Conservation (phyloP, 2,113 vertebrate genomes). For the Stictonetta naevosa region DNA sequence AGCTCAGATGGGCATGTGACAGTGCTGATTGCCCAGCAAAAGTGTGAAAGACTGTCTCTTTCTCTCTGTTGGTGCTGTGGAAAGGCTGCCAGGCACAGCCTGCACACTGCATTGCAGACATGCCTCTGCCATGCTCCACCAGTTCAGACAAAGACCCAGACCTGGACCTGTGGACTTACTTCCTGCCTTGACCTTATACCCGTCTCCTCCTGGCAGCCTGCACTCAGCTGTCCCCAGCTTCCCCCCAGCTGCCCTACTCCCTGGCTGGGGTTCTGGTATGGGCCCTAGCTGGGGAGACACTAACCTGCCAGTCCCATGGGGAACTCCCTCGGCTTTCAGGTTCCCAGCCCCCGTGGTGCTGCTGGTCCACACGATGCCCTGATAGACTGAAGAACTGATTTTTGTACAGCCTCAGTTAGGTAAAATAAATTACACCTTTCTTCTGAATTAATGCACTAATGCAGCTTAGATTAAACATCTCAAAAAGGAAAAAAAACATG, state of each 20-base stretch:
- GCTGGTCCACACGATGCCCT: neutral
- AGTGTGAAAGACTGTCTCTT: neutral
- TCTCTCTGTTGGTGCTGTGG: rapidly evolving
- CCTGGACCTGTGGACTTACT: neutral
- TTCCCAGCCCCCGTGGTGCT: neutral
- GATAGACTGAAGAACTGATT: neutral
- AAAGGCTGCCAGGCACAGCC: neutral
- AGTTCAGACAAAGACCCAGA: neutral
- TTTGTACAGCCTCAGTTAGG: neutral
- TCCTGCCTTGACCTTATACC: neutral
- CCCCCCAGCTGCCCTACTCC: neutral
- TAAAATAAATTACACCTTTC: neutral
- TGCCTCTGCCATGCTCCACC: neutral
- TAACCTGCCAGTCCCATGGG: neutral
- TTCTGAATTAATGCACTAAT: neutral
- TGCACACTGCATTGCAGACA: too few species aligned
- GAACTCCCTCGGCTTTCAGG: rapidly evolving
- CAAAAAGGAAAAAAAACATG: neutral
- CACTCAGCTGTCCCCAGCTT: neutral
- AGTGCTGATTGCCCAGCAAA: neutral
- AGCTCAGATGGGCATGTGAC: neutral
- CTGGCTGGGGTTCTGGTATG: neutral
- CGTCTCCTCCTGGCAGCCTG: neutral
- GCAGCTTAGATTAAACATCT: neutral
- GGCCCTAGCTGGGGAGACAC: neutral